Evolutionary conservation across 2,113 vertebrate genomes (phyloP), one percentile per base, ranked within the genome.

Genomic region (Callospermophilus lateralis): DNA sequence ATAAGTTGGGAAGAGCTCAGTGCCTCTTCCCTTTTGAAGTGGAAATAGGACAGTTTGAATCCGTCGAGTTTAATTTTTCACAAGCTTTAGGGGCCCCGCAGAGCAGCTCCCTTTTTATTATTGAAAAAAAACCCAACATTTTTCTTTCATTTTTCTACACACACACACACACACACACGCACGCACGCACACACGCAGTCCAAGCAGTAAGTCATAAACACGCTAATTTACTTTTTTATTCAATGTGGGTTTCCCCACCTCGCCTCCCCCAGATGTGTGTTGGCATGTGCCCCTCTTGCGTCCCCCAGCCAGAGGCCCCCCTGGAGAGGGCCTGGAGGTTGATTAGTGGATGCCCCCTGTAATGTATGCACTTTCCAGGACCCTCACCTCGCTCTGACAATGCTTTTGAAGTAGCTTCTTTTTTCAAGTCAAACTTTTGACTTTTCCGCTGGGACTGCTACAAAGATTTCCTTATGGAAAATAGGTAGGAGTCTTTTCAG

Each of bases 31-130:
- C 99, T 99, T 99, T 99, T 99, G 99, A 99, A 99, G 99, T 99
- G 99, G 99, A 99, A 99, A 99, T 99, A 99, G 99, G 99, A 99
- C 99, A 99, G 99, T 99, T 99, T 99, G 99, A 99, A 99, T 99
- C 99, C 99, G 99, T 99, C 99, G 99, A 99, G 99, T 99, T 99
- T 99, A 99, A 99, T 99, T 99, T 99, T 99, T 99, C 99, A 99
- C 99, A 99, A 99, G 99, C 99, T 99, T 99, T 99, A 99, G 99
- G 98, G 98, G 99, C 99, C 99, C 99, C 98, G 99, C 98, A 99
- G 99, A 99, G 98, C 98, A 98, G 97, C 99, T 98, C 99, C 98
- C 98, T 99, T 99, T 99, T 99, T 99, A 99, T 99, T 99, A 99
- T 99, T 99, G 98, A 98, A 99, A 99, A 96, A 84, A 96, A 99